Evolutionary conservation across 2,797 vertebrate species (phyloP).

Genomic region (Chloroceryle amazona): DNA sequence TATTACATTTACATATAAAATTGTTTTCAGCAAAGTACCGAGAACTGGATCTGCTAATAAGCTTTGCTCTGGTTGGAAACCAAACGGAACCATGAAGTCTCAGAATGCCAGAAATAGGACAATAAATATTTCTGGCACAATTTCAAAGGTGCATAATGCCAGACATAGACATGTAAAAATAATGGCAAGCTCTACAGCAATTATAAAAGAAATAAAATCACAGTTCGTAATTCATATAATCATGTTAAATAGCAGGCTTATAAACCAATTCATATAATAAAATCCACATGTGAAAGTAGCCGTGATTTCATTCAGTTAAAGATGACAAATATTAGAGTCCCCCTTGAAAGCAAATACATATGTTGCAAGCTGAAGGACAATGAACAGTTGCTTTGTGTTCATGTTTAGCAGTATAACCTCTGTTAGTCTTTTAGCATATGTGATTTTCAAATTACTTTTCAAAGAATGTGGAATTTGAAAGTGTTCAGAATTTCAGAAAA

Average conservation of each 20-base stretch:
- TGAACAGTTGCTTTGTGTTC: slow-evolving; percentile 58
- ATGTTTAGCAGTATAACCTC: slow-evolving; percentile 28
- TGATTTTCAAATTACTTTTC: slow-evolving; percentile 15
- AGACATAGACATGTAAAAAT: slow-evolving; percentile 85
- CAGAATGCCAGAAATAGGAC: slow-evolving; percentile 78
- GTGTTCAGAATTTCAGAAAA: background rate
- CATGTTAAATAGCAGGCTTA: slow-evolving; percentile 81
- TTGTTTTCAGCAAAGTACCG: slow-evolving; percentile 63
- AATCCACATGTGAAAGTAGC: slow-evolving; percentile 80
- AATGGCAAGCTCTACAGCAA: slow-evolving; percentile 84
- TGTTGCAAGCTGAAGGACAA: slow-evolving; percentile 60
- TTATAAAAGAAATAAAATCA: slow-evolving; percentile 86
- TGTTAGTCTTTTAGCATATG: background rate
- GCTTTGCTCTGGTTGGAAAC: slow-evolving; percentile 71
- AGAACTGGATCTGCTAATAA: slow-evolving; percentile 76
- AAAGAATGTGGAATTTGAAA: slow-evolving; percentile 25
- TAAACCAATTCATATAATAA: slow-evolving; percentile 81
- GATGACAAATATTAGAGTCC: slow-evolving; percentile 76
- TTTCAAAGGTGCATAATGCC: slow-evolving; percentile 84
- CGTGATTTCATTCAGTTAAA: slow-evolving; percentile 75
- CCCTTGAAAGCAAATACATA: slow-evolving; percentile 70
- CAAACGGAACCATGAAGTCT: slow-evolving; percentile 68
- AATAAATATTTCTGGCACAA: slow-evolving; percentile 85
- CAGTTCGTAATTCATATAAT: slow-evolving; percentile 85
- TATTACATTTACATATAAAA: slow-evolving; percentile 72